Evolutionary conservation across 2,888 invertebrate genomes (phyloP).

Genomic region (Cryptophagus acutangulus): DNA sequence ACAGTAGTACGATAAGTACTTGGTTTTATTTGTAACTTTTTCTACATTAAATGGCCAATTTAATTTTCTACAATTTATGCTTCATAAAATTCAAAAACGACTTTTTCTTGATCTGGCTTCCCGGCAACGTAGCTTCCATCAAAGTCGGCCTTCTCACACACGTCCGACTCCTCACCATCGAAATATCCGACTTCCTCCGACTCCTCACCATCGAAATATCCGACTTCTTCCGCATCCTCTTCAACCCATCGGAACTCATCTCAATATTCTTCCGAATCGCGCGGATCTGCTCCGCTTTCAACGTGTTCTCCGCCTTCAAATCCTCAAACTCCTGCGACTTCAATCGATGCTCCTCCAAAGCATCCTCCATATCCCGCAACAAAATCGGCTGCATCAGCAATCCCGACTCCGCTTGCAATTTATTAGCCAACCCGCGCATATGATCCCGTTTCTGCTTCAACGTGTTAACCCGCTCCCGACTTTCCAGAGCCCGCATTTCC

Average conservation of each 20-base stretch:
- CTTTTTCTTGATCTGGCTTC: too few relatives aligned
- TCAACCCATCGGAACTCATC: neutral
- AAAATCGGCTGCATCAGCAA: constrained; percentile 50
- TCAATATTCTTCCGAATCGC: constrained; percentile 3
- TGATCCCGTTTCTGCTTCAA: constrained; percentile 45
- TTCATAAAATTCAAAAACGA: too few relatives aligned
- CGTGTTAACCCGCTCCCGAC: constrained; percentile 43
- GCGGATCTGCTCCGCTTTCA: constrained; percentile 21
- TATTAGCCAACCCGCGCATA: constrained; percentile 44
- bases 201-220: too few relatives aligned
- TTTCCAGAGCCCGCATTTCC: constrained; percentile 18
- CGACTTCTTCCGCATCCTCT: too few relatives aligned
- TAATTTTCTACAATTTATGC: too few relatives aligned
- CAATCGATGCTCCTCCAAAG: constrained; percentile 38
- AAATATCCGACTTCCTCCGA: too few relatives aligned
- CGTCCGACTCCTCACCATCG: too few relatives aligned
- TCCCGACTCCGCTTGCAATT: constrained; percentile 48
- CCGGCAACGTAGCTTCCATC: too few relatives aligned
- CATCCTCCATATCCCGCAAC: constrained; percentile 49
- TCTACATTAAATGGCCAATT: too few relatives aligned
- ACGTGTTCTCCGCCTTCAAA: constrained; percentile 24
- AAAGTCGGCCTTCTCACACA: too few relatives aligned
- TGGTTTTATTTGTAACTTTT: too few relatives aligned
- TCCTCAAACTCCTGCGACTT: constrained; percentile 24
- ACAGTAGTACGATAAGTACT: too few relatives aligned